phyloP scores from a whole-genome alignment of 37 sponge, comb jelly and placozoan species.

The Bolinopsis microptera region DNA sequence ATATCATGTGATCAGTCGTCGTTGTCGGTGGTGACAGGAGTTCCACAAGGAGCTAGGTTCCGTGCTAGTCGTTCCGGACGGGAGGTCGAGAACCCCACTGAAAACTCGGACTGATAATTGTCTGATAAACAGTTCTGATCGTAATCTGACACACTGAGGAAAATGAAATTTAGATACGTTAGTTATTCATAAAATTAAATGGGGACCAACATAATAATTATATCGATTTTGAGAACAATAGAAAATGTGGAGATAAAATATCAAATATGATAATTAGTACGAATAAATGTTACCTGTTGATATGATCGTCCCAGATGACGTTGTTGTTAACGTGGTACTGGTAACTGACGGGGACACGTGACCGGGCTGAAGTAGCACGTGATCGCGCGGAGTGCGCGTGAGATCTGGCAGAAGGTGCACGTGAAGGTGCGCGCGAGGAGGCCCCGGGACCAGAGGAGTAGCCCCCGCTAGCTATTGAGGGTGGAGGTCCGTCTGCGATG shows the following conservation, averaged over 20 bases:
- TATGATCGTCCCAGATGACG: conserved; percentile 53
- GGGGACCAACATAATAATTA: background rate
- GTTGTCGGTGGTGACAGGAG: background rate
- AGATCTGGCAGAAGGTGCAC: conserved; percentile 5
- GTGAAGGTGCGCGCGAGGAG: conserved; percentile 17
- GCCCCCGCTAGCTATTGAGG: conserved; percentile 42
- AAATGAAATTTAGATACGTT: background rate
- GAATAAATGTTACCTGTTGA: too few relatives aligned
- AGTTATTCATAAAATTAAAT: background rate
- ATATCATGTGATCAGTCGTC: conserved; percentile 28
- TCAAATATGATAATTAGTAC: background rate
- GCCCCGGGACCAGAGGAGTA: conserved; percentile 42
- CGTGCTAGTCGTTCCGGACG: background rate
- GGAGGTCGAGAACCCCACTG: background rate
- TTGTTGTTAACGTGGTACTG: conserved; percentile 49
- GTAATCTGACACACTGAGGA: conserved; percentile 41
- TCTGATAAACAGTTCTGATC: conserved; percentile 26
- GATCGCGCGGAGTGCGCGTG: background rate
- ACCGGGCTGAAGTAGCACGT: background rate
- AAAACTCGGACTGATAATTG: conserved; percentile 6
- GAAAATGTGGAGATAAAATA: background rate
- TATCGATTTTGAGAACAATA: background rate
- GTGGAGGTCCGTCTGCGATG: conserved; percentile 25
- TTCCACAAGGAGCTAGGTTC: background rate
- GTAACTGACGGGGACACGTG: conserved; percentile 37